These are phyloP conservation scores for Chloroceryle aenea DNA, from an alignment of 2,113 vertebrate species.

Conservation along the genomic window DNA sequence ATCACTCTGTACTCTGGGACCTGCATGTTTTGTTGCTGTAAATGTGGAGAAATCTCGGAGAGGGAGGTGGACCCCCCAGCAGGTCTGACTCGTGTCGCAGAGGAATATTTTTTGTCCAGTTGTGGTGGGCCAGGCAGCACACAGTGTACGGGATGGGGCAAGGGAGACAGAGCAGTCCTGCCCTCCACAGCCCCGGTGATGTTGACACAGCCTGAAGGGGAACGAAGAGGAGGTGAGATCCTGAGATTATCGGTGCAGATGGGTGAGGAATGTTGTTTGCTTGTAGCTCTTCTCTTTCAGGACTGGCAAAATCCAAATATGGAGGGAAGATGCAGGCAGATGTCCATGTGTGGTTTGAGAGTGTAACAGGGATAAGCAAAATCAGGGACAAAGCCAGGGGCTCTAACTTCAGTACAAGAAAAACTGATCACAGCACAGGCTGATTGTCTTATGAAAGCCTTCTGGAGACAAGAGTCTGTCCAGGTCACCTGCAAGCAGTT, in stretches of 20 bases:
- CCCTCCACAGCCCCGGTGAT: neutral
- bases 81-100: neutral
- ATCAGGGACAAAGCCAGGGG: neutral
- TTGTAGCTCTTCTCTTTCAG: conserved; percentile 22
- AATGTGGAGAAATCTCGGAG: neutral
- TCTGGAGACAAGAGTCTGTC: neutral
- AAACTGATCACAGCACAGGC: neutral
- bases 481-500: neutral
- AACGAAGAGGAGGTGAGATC: neutral
- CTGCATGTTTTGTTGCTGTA: neutral
- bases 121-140: conserved; percentile 17
- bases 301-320: conserved; percentile 9
- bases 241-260: conserved; percentile 30
- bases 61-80: neutral
- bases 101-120: neutral
- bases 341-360: neutral
- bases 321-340: neutral
- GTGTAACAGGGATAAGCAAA: conserved; percentile 15
- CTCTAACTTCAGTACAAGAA: conserved; percentile 2
- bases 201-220: conserved; percentile 37
- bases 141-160: neutral
- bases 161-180: neutral
- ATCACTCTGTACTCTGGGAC: neutral
- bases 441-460: conserved; percentile 1
- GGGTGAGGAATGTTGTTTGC: conserved; percentile 59